Base-by-base conservation (phyloP, 2,888 invertebrate genomes). In the Nephrotoma appendiculata region DNA sequence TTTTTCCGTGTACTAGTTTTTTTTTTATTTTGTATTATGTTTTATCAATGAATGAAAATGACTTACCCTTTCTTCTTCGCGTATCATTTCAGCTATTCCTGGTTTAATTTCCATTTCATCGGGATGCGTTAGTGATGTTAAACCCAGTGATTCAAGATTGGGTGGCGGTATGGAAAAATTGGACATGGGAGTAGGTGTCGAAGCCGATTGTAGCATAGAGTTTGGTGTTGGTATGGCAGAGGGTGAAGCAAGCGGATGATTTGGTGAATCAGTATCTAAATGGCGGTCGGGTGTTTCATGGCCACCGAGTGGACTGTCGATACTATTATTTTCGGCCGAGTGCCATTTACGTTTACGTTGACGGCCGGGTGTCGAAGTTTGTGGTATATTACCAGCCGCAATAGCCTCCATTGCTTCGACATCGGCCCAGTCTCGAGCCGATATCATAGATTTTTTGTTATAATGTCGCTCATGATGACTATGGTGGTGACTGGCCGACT, bases 11-110 rank as follows among this genome's bases (percentile, higher is more conserved):
- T 11, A 71, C 19, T 71, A 31, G 31, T 19, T 31, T 31, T 19
- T 31, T 31, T 19, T 71, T 6, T 31, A 31, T 19, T 71, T 6
- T 71, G 11, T 31, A 31, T 7, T 7, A 71, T 31, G 31, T 57
- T 57, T 57, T 57, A 71, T 71, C 31, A 71, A 71, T 71, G 71
- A 71, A 71, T 71, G 31, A 71, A 71, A 71, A 48, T 9, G 31
- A 96, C 97, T 97, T 92, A 97, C 97, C 96, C 97, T 94, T 94
- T 97, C 97, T 93, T 98, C 98, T 94, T 98, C 98, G 91, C 97
- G 96, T 91, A 98, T 98, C 97, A 98, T 97, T 94, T 98, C 98
- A 88, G 97, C 97, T 93, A 97, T 98, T 92, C 97, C 98, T 86
- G 98, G 98, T 90, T 97, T 96, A 92, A 98, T 97, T 93, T 97